These are phyloP conservation scores for Cromileptes altivelis DNA, from an alignment of 2,113 vertebrate genomes.

Conservation along the genomic window DNA sequence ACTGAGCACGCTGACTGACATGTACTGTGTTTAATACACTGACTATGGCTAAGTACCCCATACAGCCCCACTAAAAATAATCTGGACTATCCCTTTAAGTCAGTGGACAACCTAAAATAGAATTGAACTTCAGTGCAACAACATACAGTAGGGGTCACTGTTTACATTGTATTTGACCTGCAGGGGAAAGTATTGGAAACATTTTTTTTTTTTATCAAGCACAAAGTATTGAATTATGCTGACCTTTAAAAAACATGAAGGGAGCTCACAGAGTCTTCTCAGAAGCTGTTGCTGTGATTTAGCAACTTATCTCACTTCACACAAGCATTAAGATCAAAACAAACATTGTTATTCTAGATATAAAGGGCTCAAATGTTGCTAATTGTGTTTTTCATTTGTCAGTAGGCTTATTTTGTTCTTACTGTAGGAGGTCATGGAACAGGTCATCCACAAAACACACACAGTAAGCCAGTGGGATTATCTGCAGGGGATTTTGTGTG, in stretches of 20 bases:
- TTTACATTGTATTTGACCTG: background rate
- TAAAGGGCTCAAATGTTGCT: background rate
- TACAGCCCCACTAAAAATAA: too few relatives aligned
- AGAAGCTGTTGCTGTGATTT: background rate
- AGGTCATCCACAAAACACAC: conserved; percentile 23
- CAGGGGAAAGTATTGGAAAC: background rate
- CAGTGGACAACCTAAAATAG: background rate
- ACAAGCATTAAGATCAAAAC: background rate
- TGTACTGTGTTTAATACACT: too few relatives aligned
- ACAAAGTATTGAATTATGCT: background rate
- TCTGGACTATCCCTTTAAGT: too few relatives aligned
- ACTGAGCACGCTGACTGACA: too few relatives aligned
- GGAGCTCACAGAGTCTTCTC: background rate
- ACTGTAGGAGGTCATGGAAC: conserved; percentile 9
- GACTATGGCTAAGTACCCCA: too few relatives aligned
- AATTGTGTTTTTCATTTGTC: conserved; percentile 12
- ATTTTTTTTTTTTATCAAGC: background rate
- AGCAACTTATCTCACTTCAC: background rate
- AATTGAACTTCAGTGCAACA: background rate
- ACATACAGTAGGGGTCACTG: too few relatives aligned
- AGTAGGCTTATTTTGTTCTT: background rate
- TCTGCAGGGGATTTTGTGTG: conserved; percentile 31
- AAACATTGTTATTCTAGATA: background rate
- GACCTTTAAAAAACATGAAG: background rate
- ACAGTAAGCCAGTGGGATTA: conserved; percentile 35